These are phyloP conservation scores for Tyrannus savana DNA, from an alignment of 2,113 vertebrate species.

Conservation along the genomic window DNA sequence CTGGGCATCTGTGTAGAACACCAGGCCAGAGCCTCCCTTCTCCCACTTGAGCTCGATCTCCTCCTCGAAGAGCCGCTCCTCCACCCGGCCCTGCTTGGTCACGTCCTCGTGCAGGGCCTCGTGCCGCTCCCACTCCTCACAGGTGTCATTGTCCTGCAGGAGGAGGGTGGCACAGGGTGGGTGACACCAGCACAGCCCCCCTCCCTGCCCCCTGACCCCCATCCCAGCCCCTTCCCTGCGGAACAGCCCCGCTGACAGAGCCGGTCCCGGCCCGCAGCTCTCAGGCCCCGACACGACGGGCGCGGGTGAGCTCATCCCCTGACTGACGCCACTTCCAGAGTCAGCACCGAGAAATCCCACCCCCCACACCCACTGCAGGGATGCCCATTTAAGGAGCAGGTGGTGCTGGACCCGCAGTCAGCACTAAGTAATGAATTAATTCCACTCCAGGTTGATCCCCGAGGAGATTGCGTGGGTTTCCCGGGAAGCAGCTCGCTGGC, in stretches of 20 bases:
- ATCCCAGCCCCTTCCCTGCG: accelerated
- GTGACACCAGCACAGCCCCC: background rate
- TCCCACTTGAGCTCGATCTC: slow-evolving; percentile 98
- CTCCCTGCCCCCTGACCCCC: background rate
- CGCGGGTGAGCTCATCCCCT: slow-evolving; percentile 30
- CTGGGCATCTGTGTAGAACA: slow-evolving; percentile 97
- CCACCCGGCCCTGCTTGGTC: slow-evolving; percentile 86
- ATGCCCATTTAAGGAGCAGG: slow-evolving; percentile 55
- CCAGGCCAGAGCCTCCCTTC: slow-evolving; percentile 93
- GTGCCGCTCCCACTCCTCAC: slow-evolving; percentile 97
- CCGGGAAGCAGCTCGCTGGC: background rate
- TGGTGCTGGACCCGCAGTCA: background rate
- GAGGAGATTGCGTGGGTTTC: background rate
- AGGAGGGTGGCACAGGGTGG: background rate
- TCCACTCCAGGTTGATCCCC: background rate
- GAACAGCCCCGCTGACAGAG: background rate
- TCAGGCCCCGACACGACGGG: slow-evolving; percentile 22
- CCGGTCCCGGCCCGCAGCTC: background rate
- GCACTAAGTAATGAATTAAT: background rate
- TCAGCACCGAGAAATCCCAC: slow-evolving; percentile 12
- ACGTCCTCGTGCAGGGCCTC: slow-evolving; percentile 93
- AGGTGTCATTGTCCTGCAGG: slow-evolving; percentile 78
- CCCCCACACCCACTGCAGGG: background rate
- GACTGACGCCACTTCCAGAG: background rate
- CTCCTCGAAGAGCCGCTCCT: slow-evolving; percentile 92